Conservation (phyloP, 2,113 vertebrate genomes). For the Heterocephalus glaber region DNA sequence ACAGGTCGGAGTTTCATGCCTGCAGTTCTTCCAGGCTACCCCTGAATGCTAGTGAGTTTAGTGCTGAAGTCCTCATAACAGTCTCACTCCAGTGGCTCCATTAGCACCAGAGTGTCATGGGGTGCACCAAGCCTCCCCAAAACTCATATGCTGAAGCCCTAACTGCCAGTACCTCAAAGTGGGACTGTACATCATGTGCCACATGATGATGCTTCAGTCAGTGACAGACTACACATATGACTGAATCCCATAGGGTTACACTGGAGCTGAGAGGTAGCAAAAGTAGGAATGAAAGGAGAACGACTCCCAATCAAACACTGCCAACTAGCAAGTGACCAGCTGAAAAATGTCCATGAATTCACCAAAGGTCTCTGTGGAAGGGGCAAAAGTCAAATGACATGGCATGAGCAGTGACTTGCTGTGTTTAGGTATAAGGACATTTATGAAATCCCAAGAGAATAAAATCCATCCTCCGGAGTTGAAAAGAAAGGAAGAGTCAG, state of each 20-base stretch:
- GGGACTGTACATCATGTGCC: not conserved
- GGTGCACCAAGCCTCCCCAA: not conserved
- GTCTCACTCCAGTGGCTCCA: too few species aligned
- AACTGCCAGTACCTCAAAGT: not conserved
- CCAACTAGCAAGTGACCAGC: not conserved
- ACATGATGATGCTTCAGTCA: not conserved
- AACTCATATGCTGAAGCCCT: not conserved
- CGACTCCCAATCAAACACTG: not conserved
- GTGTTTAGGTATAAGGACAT: not conserved
- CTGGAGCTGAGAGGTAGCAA: not conserved
- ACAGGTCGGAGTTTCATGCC: not conserved
- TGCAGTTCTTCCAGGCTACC: not conserved
- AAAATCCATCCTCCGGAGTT: not conserved
- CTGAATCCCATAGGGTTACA: not conserved
- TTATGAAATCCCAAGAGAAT: not conserved
- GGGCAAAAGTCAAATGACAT: not conserved
- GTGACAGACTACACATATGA: not conserved
- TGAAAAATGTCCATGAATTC: not conserved
- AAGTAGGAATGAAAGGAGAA: not conserved
- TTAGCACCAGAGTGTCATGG: not conserved
- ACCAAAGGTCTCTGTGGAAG: not conserved
- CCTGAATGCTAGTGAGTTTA: not conserved
- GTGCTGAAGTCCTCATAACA: not conserved
- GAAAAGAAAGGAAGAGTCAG: not conserved
- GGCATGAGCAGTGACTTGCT: not conserved